Percentiles rank a stretch among this genome's conserved stretches.
Conservation (phyloP, 2,888 invertebrate genomes). For the Heliconius hortense region DNA sequence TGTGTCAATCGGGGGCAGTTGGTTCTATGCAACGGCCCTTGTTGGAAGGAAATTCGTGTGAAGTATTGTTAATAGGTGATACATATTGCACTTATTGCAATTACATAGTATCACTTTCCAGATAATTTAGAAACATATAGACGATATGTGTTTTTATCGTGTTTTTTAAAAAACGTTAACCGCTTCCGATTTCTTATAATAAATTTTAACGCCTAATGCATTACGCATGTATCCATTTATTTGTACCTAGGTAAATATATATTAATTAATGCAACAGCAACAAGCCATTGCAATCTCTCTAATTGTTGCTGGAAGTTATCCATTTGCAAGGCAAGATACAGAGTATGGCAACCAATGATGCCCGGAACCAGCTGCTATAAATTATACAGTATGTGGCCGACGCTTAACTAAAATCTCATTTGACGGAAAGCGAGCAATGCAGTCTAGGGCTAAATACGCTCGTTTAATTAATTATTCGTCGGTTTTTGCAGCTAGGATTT, state of each 20-base stretch:
- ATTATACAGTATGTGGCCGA: conserved; percentile 24
- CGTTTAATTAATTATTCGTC: conserved; percentile 20
- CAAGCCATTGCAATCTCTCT: conserved; percentile 11
- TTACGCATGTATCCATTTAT: background rate
- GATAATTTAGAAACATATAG: too few species aligned
- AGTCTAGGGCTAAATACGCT: conserved; percentile 19
- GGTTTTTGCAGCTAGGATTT: conserved; percentile 19
- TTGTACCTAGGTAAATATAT: background rate
- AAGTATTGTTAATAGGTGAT: too few species aligned
- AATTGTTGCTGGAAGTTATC: conserved; percentile 8
- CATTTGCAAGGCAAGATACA: conserved; percentile 18
- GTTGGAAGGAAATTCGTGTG: too few species aligned
- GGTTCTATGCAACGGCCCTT: too few species aligned
- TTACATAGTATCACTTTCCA: too few species aligned
- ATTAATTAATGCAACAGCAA: background rate
- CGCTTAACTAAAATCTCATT: conserved; percentile 23
- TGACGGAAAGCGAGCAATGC: conserved; percentile 24
- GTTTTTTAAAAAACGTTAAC: too few species aligned
- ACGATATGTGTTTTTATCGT: too few species aligned
- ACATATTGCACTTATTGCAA: too few species aligned
- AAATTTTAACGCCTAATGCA: too few species aligned
- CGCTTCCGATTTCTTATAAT: too few species aligned
- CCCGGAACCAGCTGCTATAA: conserved; percentile 18
- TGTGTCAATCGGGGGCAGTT: too few species aligned
- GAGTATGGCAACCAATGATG: conserved; percentile 19